Base-by-base conservation (phyloP, 2,113 vertebrate species). In the Ameiurus melas region DNA sequence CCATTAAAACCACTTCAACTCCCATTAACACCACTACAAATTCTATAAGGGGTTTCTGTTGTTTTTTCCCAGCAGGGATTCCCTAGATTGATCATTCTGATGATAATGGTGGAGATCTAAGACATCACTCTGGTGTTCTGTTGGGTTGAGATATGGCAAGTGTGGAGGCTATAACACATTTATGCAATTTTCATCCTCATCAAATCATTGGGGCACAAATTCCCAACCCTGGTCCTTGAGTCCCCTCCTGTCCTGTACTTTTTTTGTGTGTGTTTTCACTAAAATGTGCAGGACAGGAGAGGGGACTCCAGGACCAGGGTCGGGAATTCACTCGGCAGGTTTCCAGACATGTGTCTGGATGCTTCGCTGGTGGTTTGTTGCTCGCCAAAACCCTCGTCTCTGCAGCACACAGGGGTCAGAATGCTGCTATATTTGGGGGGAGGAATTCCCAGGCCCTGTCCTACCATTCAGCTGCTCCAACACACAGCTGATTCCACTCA, bases 361-460 rank as follows among this genome's bases (percentile, higher is more conserved):
- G 62, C 43, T 83, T 75, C 83, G 84, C 89, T 83, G 78, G 78
- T 89, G 82, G 85, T 87, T 90, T 87, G 89, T 58, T 89, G 64
- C 81, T 66, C 25, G 10, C 77, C 36, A 19, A 33, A 68, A 70
- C 33, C 57, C 64, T 70, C 4, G 64, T 84, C 62, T 64, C 36
- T 84, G 60, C 62, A 19, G 39, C 82, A 47, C 25, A 84, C 60
- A 2, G 22, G 6, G 36, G 62, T 84, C 14, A 9, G 55, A 58
- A 57, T 58, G 30, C 55, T 53, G 83, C 83, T 84, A 68, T 84
- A 84, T 68, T 68, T 84, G 62, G 43, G 30, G 83, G 43, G 39
- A 70, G 64, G 62, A 70, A 68, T 84, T 70, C 83, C 83, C 83
- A 84, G 43, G 14, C 64, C 39, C 8, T 19, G 19, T 82, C 80